Evolutionary conservation across 2,888 invertebrate species (phyloP).

Genomic region (Mimumesa dahlbomi): DNA sequence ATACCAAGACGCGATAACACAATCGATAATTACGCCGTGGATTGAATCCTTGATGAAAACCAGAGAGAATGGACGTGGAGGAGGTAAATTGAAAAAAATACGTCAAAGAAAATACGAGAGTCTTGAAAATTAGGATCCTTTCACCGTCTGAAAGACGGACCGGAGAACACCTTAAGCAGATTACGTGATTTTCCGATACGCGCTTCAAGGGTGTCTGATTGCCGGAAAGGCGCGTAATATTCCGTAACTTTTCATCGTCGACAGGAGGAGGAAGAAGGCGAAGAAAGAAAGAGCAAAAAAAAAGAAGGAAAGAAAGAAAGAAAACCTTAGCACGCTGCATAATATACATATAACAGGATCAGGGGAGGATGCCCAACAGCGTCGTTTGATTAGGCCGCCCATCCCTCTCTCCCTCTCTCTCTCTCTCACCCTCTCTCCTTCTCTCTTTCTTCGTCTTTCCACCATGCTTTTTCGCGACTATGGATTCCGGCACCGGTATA

Average conservation of each 20-base stretch:
- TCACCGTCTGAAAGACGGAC: no score
- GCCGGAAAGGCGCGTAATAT: background rate
- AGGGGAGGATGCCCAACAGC: slow-evolving; percentile 27
- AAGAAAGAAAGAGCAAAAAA: no score
- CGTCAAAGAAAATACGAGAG: no score
- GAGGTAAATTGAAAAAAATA: no score
- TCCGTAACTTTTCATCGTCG: background rate
- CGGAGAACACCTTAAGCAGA: no score
- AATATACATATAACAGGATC: slow-evolving; percentile 7
- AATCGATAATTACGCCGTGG: no score
- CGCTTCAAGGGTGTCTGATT: background rate
- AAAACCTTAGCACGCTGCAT: background rate
- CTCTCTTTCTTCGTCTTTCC: slow-evolving; percentile 14
- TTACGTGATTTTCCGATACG: background rate
- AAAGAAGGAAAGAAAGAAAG: no score
- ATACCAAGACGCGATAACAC: no score
- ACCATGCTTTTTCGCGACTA: slow-evolving; percentile 43
- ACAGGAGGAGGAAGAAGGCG: background rate
- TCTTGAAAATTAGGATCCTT: no score
- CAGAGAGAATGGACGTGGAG: no score
- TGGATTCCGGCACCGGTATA: slow-evolving; percentile 52
- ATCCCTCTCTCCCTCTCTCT: slow-evolving; percentile 2
- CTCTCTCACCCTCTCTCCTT: background rate
- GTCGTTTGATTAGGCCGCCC: slow-evolving; percentile 47
- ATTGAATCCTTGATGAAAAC: no score